phyloP scores from a whole-genome alignment of 1,140 invertebrate genomes.

The Mylabris phalerata region DNA sequence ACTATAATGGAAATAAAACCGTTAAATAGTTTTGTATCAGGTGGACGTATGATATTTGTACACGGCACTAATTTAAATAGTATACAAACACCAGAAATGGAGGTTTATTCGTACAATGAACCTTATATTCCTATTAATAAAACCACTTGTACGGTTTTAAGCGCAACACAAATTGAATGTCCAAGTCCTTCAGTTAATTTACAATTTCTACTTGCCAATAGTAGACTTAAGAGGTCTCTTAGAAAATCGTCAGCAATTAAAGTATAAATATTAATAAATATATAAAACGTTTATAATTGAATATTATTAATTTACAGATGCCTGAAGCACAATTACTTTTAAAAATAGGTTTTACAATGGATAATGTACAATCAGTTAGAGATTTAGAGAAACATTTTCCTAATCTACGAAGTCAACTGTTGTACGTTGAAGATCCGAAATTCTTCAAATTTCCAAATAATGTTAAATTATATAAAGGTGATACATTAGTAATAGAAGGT shows the following conservation, averaged over 20 bases:
- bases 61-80: slow-evolving; percentile 87
- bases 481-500: slow-evolving; percentile 92
- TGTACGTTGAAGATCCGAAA: slow-evolving; percentile 88
- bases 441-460: slow-evolving; percentile 80
- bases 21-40: slow-evolving; percentile 78
- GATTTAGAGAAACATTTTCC: slow-evolving; percentile 85
- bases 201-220: slow-evolving; percentile 34
- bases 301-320: slow-evolving; percentile 20
- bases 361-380: slow-evolving; percentile 81
- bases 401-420: slow-evolving; percentile 66
- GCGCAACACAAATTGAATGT: slow-evolving; percentile 89
- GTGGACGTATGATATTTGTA: slow-evolving; percentile 88
- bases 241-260: slow-evolving; percentile 37
- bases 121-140: slow-evolving; percentile 62
- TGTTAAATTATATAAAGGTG: slow-evolving; percentile 88
- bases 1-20: slow-evolving; percentile 89
- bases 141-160: slow-evolving; percentile 78
- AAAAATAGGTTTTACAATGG: slow-evolving; percentile 91
- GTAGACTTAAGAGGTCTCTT: slow-evolving; percentile 34
- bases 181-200: slow-evolving; percentile 77
- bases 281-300: not conserved
- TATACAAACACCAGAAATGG: slow-evolving; percentile 85
- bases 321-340: slow-evolving; percentile 51
- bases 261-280: slow-evolving; percentile 13
- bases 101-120: slow-evolving; percentile 68